These are phyloP conservation scores for Anticlea derivata DNA, from an alignment of 2,888 invertebrate species.

Conservation along the genomic window DNA sequence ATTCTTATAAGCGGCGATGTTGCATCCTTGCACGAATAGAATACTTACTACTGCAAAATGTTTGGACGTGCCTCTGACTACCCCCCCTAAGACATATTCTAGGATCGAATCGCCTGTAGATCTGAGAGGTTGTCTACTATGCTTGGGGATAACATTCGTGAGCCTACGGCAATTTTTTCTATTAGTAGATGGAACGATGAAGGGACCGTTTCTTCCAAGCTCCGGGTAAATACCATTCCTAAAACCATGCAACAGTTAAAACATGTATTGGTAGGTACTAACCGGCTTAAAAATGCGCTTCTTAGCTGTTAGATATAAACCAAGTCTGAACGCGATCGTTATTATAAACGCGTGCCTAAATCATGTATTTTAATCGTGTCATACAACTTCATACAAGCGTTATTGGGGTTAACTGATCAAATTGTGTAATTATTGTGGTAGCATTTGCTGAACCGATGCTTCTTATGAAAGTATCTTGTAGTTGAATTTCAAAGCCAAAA, in stretches of 20 bases:
- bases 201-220: conserved; percentile 1
- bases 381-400: conserved; percentile 12
- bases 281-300: conserved; percentile 29
- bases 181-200: no score
- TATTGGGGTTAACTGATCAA: conserved; percentile 39
- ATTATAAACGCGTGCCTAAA: conserved; percentile 30
- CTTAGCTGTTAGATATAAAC: conserved; percentile 27
- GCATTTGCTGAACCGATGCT: conserved; percentile 45
- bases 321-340: conserved; percentile 33
- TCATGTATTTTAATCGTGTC: conserved; percentile 23
- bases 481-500: no score
- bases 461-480: no score
- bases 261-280: conserved; percentile 13
- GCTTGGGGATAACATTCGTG: no score
- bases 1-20: no score
- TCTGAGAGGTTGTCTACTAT: no score
- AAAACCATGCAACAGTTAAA: background rate
- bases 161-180: no score
- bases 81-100: no score
- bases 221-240: conserved; percentile 1
- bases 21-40: no score
- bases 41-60: no score
- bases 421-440: conserved; percentile 63
- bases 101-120: no score
- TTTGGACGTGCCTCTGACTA: no score